phyloP scores from a whole-genome alignment of 2,113 vertebrate species.

The Megaleporinus macrocephalus region DNA sequence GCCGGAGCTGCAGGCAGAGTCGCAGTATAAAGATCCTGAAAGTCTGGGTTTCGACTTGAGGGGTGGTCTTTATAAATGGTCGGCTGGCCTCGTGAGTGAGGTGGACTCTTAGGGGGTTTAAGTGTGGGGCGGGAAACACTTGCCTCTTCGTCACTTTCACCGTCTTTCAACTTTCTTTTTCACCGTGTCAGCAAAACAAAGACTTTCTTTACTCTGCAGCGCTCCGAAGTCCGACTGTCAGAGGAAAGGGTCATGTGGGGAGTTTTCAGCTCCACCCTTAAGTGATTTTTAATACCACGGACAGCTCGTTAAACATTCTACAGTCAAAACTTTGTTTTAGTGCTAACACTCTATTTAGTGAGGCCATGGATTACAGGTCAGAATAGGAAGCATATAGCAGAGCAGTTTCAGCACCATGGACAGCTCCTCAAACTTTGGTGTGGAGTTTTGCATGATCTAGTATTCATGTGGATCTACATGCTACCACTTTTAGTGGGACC shows the following conservation, averaged over 20 bases:
- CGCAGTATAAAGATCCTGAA: not conserved
- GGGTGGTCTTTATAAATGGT: not conserved
- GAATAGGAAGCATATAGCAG: no score
- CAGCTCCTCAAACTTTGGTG: no score
- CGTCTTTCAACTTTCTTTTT: not conserved
- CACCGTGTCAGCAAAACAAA: not conserved
- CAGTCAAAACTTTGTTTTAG: not conserved
- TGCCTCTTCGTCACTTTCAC: not conserved
- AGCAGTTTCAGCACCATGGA: no score
- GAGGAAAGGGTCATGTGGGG: not conserved
- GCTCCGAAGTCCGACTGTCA: not conserved
- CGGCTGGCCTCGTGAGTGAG: not conserved
- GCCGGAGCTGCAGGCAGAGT: not conserved
- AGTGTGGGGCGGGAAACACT: not conserved
- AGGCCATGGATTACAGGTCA: no score
- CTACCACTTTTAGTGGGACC: no score
- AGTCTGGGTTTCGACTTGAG: not conserved
- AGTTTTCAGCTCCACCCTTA: not conserved
- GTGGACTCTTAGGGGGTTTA: not conserved
- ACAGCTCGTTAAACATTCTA: slow-evolving; percentile 42
- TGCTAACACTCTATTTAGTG: no score
- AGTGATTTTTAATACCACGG: slow-evolving; percentile 58
- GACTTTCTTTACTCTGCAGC: not conserved
- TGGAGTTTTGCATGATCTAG: no score
- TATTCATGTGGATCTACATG: not conserved